phyloP scores from a whole-genome alignment of 2,888 invertebrate genomes.

The Sicus ferrugineus region DNA sequence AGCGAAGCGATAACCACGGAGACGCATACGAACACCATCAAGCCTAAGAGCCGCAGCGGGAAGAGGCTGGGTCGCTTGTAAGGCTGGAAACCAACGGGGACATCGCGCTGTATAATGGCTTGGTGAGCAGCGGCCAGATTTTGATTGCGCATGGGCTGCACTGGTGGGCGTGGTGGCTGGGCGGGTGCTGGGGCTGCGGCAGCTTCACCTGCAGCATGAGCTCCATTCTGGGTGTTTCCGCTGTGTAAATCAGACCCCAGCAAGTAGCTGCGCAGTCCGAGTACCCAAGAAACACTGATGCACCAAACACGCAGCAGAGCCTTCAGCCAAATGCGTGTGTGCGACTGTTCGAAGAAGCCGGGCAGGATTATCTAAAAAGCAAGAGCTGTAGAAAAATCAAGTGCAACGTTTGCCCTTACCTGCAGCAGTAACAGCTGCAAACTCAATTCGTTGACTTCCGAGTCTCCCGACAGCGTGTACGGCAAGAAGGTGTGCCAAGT shows the following conservation, averaged over 20 bases:
- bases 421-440: slow-evolving; percentile 90
- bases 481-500: slow-evolving; percentile 90
- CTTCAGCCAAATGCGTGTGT: slow-evolving; percentile 94
- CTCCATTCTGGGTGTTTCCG: slow-evolving; percentile 51
- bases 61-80: slow-evolving; percentile 83
- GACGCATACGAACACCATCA: slow-evolving; percentile 81
- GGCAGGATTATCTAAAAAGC: slow-evolving; percentile 83
- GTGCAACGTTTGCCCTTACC: slow-evolving; percentile 61
- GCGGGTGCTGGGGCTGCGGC: slow-evolving; percentile 51
- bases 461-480: slow-evolving; percentile 88
- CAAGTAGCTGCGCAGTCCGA: slow-evolving; percentile 89
- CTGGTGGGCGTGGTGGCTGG: slow-evolving; percentile 48
- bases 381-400: not conserved
- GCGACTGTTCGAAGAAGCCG: slow-evolving; percentile 94
- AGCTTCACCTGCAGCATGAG: slow-evolving; percentile 44
- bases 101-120: slow-evolving; percentile 86
- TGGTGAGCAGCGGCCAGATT: slow-evolving; percentile 84
- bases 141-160: slow-evolving; percentile 61
- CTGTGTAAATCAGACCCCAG: slow-evolving; percentile 73
- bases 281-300: slow-evolving; percentile 78
- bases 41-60: slow-evolving; percentile 71
- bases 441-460: slow-evolving; percentile 92
- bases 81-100: slow-evolving; percentile 86
- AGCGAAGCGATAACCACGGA: slow-evolving; percentile 87
- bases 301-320: slow-evolving; percentile 89